A percentile compares a stretch with the other conserved stretches of the same genome.
Conservation (phyloP, 2,888 invertebrate genomes). For the Pandemis corylana region DNA sequence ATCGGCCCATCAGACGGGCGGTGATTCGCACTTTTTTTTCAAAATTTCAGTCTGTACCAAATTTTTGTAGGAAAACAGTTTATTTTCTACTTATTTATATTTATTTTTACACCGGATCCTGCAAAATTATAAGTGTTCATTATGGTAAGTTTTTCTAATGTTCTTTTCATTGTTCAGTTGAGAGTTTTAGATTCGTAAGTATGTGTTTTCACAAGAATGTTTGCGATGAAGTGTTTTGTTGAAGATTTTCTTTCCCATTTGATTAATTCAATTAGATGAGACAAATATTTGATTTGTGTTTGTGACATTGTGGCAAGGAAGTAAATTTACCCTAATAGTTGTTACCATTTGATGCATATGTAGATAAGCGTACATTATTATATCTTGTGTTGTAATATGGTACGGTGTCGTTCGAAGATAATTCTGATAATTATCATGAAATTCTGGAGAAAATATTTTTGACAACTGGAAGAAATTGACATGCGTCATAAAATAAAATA, state of each 20-base stretch:
- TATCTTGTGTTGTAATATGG: too few relatives aligned
- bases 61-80: conserved; percentile 70
- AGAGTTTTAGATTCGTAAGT: neutral
- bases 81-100: conserved; percentile 62
- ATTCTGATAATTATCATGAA: neutral
- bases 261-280: neutral
- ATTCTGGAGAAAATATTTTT: neutral
- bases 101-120: conserved; percentile 59
- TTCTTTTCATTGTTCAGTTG: neutral
- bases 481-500: neutral
- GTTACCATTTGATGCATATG: too few relatives aligned
- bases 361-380: too few relatives aligned
- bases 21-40: conserved; percentile 74
- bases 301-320: neutral
- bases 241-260: neutral
- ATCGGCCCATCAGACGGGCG: conserved; percentile 69
- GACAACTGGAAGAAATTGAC: conserved; percentile 3
- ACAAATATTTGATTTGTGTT: neutral
- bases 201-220: neutral
- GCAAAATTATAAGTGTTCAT: conserved; percentile 73
- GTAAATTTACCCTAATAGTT: neutral
- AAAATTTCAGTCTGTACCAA: conserved; percentile 73
- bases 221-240: too few relatives aligned
- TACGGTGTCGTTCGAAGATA: neutral
- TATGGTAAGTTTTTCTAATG: conserved; percentile 72